These are phyloP conservation scores for Dunckerocampus dactyliophorus DNA, from an alignment of 2,113 vertebrate species.

Conservation along the genomic window DNA sequence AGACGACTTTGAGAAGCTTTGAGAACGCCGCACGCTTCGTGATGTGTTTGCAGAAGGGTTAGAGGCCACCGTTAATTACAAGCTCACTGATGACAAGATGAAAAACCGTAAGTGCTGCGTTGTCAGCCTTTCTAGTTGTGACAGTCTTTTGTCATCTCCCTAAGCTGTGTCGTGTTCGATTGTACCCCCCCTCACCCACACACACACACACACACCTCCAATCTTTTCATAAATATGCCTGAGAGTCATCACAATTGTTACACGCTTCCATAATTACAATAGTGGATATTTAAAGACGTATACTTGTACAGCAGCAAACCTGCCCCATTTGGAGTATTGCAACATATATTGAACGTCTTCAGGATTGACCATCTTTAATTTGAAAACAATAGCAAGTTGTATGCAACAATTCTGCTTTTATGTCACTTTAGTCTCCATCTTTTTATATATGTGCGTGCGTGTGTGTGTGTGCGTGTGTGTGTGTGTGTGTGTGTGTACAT, in stretches of 20 bases:
- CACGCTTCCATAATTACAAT: conserved; percentile 11
- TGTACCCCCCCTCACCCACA: conserved; percentile 56
- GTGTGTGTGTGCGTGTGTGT: conserved; percentile 11
- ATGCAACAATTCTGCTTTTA: conserved; percentile 62
- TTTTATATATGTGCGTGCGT: conserved; percentile 28
- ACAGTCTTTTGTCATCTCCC: conserved; percentile 45
- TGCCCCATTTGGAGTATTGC: neutral
- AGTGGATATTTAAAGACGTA: neutral
- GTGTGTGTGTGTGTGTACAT: conserved; percentile 49
- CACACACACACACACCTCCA: conserved; percentile 10
- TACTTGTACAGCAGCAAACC: neutral
- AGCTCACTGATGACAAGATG: conserved; percentile 52
- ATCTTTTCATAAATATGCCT: conserved; percentile 59
- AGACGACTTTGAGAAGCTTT: conserved; percentile 11
- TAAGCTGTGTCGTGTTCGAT: conserved; percentile 58
- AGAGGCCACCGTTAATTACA: conserved; percentile 46
- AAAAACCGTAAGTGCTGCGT: conserved; percentile 23
- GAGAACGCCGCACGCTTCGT: neutral
- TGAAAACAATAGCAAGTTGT: conserved; percentile 50
- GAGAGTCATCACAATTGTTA: conserved; percentile 50
- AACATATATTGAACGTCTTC: neutral
- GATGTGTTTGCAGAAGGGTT: conserved; percentile 32
- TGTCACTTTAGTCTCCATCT: conserved; percentile 67
- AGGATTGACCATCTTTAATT: conserved; percentile 22
- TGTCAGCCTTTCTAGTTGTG: conserved; percentile 33